Conservation (phyloP, 2,113 vertebrate species). For the Macaca fascicularis region T2T-MFA8v1.1 NC_088389.1:72917501-72918000, state of each 20-base stretch:
- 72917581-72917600: neutral
- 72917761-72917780: neutral
- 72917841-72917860: neutral
- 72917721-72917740: neutral
- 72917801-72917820: neutral
- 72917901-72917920: neutral
- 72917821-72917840: neutral
- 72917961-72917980: neutral
- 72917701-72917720: neutral
- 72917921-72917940: constrained; percentile 28
- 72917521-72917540: neutral
- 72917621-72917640: rapidly evolving
- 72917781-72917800: neutral
- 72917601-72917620: neutral
- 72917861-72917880: neutral
- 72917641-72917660: rapidly evolving
- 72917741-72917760: neutral
- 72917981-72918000: constrained; percentile 12
- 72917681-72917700: neutral
- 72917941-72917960: neutral
- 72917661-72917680: neutral
- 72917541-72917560: neutral
- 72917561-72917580: neutral
- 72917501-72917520: neutral
- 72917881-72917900: neutral